phyloP scores from a whole-genome alignment of 2,888 invertebrate genomes.

The Oscheius sp. region DNA sequence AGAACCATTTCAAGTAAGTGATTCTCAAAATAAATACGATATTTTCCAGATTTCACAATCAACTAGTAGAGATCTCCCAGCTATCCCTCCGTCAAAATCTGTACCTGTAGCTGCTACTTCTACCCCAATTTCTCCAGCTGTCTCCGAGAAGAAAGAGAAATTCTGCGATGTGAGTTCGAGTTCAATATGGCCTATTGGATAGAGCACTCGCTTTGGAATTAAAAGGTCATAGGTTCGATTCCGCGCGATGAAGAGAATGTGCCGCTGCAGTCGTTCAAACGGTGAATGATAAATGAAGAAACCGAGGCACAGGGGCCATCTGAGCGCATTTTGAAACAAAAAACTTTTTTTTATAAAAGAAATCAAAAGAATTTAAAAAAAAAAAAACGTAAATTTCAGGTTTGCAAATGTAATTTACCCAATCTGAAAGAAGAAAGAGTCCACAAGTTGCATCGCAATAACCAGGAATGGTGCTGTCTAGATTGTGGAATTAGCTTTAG shows the following conservation, averaged over 20 bases:
- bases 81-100: neutral
- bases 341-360: neutral
- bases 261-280: slow-evolving; percentile 25
- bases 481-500: slow-evolving; percentile 14
- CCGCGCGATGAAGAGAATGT: slow-evolving; percentile 20
- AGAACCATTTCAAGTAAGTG: too few relatives aligned
- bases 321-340: slow-evolving; percentile 12
- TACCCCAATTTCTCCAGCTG: neutral
- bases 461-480: slow-evolving; percentile 21
- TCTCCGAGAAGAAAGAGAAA: too few relatives aligned
- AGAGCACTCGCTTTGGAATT: neutral
- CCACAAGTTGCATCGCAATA: slow-evolving; percentile 7
- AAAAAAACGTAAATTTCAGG: slow-evolving; percentile 1
- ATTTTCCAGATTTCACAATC: too few relatives aligned
- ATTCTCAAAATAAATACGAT: too few relatives aligned
- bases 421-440: neutral
- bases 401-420: neutral
- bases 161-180: too few relatives aligned
- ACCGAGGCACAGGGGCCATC: slow-evolving; percentile 32
- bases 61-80: too few relatives aligned
- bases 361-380: too few relatives aligned
- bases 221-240: neutral
- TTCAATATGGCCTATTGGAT: neutral
- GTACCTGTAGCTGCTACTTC: neutral
- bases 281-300: slow-evolving; percentile 26